Conservation (phyloP, 2,888 invertebrate species). For the Coenonympha arcania region DNA sequence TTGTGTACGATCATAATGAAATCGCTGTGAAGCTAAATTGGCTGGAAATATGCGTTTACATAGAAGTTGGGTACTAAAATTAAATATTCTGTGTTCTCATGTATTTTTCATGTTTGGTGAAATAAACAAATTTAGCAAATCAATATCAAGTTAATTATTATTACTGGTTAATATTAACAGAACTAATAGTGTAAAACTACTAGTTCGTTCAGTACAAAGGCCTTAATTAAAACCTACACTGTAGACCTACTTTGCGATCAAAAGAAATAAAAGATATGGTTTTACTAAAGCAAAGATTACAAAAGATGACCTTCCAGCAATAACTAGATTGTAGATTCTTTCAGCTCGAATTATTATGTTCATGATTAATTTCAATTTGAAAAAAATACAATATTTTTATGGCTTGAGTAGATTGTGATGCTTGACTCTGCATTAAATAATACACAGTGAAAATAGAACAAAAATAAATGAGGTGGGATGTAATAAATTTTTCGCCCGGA, state of each 20-base stretch:
- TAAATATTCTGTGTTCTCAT: too few relatives aligned
- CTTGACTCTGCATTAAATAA: not conserved
- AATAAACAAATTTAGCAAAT: too few relatives aligned
- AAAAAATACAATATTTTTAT: too few relatives aligned
- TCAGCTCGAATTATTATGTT: not conserved
- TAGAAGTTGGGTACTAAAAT: not conserved
- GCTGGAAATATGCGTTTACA: not conserved
- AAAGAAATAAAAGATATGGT: not conserved
- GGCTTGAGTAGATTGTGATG: too few relatives aligned
- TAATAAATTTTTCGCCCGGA: constrained; percentile 7
- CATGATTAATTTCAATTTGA: too few relatives aligned
- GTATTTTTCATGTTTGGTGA: too few relatives aligned
- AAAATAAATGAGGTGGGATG: not conserved
- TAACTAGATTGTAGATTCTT: not conserved
- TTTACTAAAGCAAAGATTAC: not conserved
- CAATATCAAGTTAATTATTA: too few relatives aligned
- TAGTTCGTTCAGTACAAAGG: not conserved
- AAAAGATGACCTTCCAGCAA: not conserved
- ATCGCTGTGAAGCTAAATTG: not conserved
- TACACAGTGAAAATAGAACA: not conserved
- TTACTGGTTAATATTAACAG: too few relatives aligned
- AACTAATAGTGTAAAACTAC: not conserved
- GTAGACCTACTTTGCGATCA: constrained; percentile 1
- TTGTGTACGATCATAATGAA: constrained; percentile 2
- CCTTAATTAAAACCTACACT: constrained; percentile 2